phyloP scores from a whole-genome alignment of 2,113 vertebrate species.

The Ameiurus melas region DNA sequence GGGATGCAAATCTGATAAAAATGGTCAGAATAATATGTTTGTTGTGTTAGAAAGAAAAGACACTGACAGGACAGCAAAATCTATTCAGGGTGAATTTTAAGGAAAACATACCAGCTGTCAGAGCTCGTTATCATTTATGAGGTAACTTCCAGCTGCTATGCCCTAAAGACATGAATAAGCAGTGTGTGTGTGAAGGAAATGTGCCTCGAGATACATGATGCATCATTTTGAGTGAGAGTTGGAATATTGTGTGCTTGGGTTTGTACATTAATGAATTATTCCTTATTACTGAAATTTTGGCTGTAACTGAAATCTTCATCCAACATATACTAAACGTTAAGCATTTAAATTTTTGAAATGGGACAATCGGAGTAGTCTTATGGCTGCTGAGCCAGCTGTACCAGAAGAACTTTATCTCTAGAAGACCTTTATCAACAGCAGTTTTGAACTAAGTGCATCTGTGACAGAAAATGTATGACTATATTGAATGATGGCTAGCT shows the following conservation, averaged over 20 bases:
- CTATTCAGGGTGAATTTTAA: conserved; percentile 21
- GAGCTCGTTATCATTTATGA: neutral
- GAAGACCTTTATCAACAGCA: neutral
- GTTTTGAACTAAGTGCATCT: neutral
- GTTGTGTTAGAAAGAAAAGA: neutral
- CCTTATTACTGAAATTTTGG: neutral
- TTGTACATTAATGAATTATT: neutral
- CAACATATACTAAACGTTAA: neutral
- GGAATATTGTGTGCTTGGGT: neutral
- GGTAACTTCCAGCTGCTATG: conserved; percentile 13
- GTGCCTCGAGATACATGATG: neutral
- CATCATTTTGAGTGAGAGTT: neutral
- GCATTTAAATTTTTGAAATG: neutral
- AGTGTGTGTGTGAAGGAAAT: neutral
- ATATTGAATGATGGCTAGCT: neutral
- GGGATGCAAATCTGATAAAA: neutral
- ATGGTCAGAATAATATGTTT: neutral
- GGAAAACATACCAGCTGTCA: neutral
- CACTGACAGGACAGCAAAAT: neutral
- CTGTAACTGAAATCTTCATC: neutral
- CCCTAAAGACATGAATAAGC: neutral
- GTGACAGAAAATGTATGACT: neutral
- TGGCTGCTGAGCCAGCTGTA: neutral
- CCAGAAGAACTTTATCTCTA: neutral
- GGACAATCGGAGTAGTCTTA: neutral